Conservation (phyloP, 2,888 invertebrate genomes). For the Diarsia brunnea region DNA sequence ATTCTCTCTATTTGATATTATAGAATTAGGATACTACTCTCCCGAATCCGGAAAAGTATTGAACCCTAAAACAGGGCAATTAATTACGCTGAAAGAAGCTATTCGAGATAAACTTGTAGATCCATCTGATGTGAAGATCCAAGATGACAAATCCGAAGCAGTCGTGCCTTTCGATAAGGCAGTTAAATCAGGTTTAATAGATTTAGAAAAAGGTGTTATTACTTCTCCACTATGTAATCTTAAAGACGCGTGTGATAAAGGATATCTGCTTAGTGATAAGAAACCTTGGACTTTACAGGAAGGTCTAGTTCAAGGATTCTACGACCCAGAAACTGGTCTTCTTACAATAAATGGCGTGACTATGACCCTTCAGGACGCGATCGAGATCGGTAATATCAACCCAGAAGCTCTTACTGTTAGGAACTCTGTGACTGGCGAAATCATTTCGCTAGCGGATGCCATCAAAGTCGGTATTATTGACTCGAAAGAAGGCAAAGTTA, state of each 20-base stretch:
- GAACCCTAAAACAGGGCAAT: slow-evolving; percentile 94
- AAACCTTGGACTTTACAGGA: slow-evolving; percentile 96
- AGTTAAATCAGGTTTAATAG: slow-evolving; percentile 92
- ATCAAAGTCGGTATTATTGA: slow-evolving; percentile 94
- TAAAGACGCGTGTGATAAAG: slow-evolving; percentile 95
- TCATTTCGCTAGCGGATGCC: slow-evolving; percentile 95
- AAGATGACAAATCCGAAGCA: slow-evolving; percentile 93
- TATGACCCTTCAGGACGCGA: slow-evolving; percentile 94
- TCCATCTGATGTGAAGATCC: slow-evolving; percentile 93
- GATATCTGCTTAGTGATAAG: slow-evolving; percentile 94
- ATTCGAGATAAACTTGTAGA: slow-evolving; percentile 93
- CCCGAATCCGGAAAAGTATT: slow-evolving; percentile 94
- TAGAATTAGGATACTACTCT: slow-evolving; percentile 94
- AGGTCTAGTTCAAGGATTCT: slow-evolving; percentile 95
- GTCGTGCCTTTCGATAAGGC: slow-evolving; percentile 93
- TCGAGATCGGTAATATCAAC: slow-evolving; percentile 94
- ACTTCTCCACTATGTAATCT: slow-evolving; percentile 93
- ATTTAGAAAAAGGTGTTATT: slow-evolving; percentile 93
- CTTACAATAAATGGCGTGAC: slow-evolving; percentile 93
- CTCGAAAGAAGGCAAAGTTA: slow-evolving; percentile 94
- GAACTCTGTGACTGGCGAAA: slow-evolving; percentile 95
- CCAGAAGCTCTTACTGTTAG: slow-evolving; percentile 94
- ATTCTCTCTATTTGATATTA: slow-evolving; percentile 93
- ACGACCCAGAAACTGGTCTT: slow-evolving; percentile 94
- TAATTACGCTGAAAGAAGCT: slow-evolving; percentile 94